Base-by-base conservation (phyloP, 2,797 vertebrate species). In the Megalops cyprinoides region DNA sequence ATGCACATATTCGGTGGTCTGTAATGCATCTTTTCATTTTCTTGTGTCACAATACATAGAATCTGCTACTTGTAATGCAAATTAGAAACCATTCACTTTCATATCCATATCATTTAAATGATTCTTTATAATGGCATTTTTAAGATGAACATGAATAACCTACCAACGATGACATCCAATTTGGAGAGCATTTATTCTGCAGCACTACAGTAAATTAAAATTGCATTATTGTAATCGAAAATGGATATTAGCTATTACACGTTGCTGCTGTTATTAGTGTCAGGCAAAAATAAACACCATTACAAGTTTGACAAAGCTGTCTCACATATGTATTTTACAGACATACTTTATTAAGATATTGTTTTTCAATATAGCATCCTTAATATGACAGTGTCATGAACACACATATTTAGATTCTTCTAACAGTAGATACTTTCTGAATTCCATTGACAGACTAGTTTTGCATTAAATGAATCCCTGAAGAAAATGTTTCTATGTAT, bases 141-240 rank as follows among this genome's bases (percentile, higher is more conserved):
- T 87, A 89, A 87, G 86, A 88, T 87, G 86, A 89, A 89, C 92
- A 91, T 83, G 86, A 92, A 89, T 90, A 90, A 91, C 88, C 89
- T 86, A 79, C 82, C 87, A 77, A 83, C 81, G 78, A 87, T 87
- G 87, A 89, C 90, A 88, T 85, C 78, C 83, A 48, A 89, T 91
- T 90, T 89, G 87, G 86, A 79, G 85, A 73, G 76, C 83, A 81
- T 89, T 89, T 87, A 87, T 87, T 89, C 88, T 79, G 28, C 83
- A 84, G 84, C 83, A 83, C 90, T 87, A 85, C 86, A 86, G 88
- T 84, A 85, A 87, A 90, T 86, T 77, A 75, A 89, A 91, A 90
- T 90, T 87, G 91, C 90, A 90, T 88, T 37, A 73, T 87, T 85
- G 88, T 87, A 87, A 92, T 90, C 88, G 86, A 89, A 91, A 90